phyloP scores from a whole-genome alignment of 2,797 vertebrate species.

The Karalla daura region DNA sequence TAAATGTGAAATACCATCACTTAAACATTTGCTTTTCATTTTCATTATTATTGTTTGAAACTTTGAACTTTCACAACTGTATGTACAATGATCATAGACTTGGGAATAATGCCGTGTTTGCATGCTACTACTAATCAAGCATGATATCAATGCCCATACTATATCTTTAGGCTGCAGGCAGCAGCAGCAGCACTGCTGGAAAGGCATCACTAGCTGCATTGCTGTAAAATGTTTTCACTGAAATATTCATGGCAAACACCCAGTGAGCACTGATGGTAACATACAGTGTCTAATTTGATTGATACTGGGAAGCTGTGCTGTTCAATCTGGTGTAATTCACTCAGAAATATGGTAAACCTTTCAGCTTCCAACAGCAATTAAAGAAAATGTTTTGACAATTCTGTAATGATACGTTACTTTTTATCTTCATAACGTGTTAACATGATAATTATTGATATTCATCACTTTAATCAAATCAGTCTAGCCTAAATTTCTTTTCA shows the following conservation, averaged over 20 bases:
- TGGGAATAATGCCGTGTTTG: background rate
- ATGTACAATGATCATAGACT: background rate
- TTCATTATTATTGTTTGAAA: background rate
- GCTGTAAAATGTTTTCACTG: conserved; percentile 12
- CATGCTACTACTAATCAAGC: conserved; percentile 3
- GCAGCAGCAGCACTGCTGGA: conserved; percentile 15
- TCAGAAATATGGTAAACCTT: conserved; percentile 45
- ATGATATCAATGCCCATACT: background rate
- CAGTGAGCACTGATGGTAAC: conserved; percentile 23
- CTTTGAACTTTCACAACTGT: background rate
- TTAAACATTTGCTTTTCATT: background rate
- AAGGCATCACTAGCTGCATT: conserved; percentile 14
- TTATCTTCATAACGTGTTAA: too few relatives aligned
- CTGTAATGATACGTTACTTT: too few relatives aligned
- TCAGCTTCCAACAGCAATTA: conserved; percentile 31
- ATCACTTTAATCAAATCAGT: background rate
- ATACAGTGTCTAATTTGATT: conserved; percentile 4
- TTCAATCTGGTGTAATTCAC: conserved; percentile 22
- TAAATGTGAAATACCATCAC: background rate
- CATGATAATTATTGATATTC: background rate
- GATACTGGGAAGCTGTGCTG: conserved; percentile 21
- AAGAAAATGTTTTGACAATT: too few relatives aligned
- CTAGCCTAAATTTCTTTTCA: conserved; percentile 1
- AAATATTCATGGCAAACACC: conserved; percentile 8
- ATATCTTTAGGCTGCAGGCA: conserved; percentile 10